Evolutionary conservation across 2,888 invertebrate species (phyloP), one percentile per base, ranked within the genome.

Genomic region (Ormia ochracea): DNA sequence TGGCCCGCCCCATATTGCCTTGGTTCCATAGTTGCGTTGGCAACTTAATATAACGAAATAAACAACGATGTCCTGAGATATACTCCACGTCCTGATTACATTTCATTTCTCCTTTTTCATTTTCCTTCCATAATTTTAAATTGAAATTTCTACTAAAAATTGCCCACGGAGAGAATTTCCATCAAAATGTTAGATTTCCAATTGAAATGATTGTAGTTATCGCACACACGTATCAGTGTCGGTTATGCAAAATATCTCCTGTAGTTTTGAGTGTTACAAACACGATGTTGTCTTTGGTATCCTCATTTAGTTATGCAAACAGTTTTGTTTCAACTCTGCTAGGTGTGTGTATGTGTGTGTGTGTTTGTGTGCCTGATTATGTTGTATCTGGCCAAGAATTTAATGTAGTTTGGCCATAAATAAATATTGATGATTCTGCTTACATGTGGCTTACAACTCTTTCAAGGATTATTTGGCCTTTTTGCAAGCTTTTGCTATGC

Each of bases 371-470:
- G n/a, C n/a, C n/a, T n/a, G n/a, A n/a, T n/a, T 14, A 9, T 26
- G 17, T 23, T 2, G 4, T 77, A n/a, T n/a, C n/a, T n/a, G n/a
- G 10, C n/a, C 26, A 50, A 26, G 19, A 31, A 70, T 70, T 77
- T 73, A n/a, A n/a, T n/a, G n/a, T n/a, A 63, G 66, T 80, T 77
- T 63, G 58, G 66, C 72, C 77, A 80, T 77, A 73, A 77, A 80
- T 80, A 80, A 80, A 80, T 80, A 80, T 80, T 80, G 80, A 72
- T 73, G 68, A 73, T 63, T 68, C 61, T 50, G 72, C 77, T 80
- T 80, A 77, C 68, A 77, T 68, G 41, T 77, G 77, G 72, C 76
- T 80, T 73, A 80, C 72, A 80, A 68, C 61, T 73, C 63, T 68
- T 68, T 80, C 77, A 77, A 68, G 72, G 68, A 76, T 77, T 80